Base-by-base conservation (phyloP, 2,888 invertebrate genomes). In the Drosophila meridionalis region DNA sequence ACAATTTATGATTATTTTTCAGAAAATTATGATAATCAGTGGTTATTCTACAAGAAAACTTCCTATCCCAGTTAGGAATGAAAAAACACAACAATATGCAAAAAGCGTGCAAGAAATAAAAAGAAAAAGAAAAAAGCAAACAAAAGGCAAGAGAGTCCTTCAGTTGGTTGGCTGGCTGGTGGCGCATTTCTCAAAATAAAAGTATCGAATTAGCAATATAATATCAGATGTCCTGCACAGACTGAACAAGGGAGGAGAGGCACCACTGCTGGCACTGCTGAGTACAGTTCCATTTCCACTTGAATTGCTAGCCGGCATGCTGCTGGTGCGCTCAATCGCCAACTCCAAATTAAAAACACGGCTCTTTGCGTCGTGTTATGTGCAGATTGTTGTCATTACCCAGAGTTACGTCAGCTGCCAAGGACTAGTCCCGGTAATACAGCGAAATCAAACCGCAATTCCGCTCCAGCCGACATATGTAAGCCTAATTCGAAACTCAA, bases 131-230 rank as follows among this genome's bases (percentile, higher is more conserved):
- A 47, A 47, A 47, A 50, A 55, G 56, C 48, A 47, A 63, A 69
- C 58, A 67, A 75, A 67, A 76, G 58, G 50, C 50, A 42, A 38
- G 34, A 47, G 45, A 55, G 57, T 65, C 59, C 69, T 68, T 75
- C 67, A 80, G 78, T 76, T 67, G 64, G 55, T 48, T 48, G 47
- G 47, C 14, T 28, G 43, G 52, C 58, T 76, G 80, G 70, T 76
- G 80, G 70, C 63, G 60, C 58, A 65, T 78, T 70, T 55, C 76
- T 71, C 50, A 76, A 88, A 77, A 80, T 86, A 81, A 91, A 91
- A 91, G 91, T 91, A 91, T 91, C 91, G 87, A 91, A 89, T 91
- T 91, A 91, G 90, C 91, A 84, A 88, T 91, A 91, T 91, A 91
- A 90, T 91, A 91, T 91, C 91, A 83, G 76, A 90, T 91, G 78